phyloP scores from a whole-genome alignment of 2,888 invertebrate species.

The Disparrhopalites patrizii region DNA sequence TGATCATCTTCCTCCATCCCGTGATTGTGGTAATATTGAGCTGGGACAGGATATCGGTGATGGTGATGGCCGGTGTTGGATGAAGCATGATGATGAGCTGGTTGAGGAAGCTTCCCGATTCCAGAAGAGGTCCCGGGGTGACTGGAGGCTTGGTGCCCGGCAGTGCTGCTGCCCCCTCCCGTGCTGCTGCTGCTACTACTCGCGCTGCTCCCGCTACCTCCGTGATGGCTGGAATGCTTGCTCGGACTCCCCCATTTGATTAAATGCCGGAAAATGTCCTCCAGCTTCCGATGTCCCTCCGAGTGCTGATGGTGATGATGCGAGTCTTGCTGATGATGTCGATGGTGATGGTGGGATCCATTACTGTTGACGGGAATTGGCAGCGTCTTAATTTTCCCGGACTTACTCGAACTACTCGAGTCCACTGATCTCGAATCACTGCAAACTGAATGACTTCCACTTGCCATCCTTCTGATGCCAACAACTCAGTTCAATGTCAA shows the following conservation, averaged over 20 bases:
- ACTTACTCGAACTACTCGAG: neutral
- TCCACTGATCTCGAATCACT: neutral
- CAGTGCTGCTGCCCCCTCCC: neutral
- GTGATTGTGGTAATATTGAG: neutral
- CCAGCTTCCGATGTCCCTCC: constrained; percentile 26
- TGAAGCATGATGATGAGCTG: too few species aligned
- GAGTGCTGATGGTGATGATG: constrained; percentile 14
- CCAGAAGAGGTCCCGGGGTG: neutral
- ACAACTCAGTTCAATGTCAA: too few species aligned
- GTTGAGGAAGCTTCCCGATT: neutral
- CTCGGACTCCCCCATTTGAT: constrained; percentile 46
- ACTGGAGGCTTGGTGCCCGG: constrained; percentile 2
- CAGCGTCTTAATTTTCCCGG: neutral
- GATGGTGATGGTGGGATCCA: neutral
- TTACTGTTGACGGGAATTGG: constrained; percentile 6
- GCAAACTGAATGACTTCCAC: neutral
- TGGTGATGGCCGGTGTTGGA: neutral
- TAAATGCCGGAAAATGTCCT: constrained; percentile 40
- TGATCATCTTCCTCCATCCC: constrained; percentile 14
- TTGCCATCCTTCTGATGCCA: neutral
- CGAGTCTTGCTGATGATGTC: neutral
- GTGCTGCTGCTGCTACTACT: neutral
- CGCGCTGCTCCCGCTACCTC: neutral
- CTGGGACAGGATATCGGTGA: neutral
- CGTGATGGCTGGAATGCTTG: constrained; percentile 19